Base-by-base conservation (phyloP, 1,140 invertebrate species). In the Pseudomyrmex concolor region DNA sequence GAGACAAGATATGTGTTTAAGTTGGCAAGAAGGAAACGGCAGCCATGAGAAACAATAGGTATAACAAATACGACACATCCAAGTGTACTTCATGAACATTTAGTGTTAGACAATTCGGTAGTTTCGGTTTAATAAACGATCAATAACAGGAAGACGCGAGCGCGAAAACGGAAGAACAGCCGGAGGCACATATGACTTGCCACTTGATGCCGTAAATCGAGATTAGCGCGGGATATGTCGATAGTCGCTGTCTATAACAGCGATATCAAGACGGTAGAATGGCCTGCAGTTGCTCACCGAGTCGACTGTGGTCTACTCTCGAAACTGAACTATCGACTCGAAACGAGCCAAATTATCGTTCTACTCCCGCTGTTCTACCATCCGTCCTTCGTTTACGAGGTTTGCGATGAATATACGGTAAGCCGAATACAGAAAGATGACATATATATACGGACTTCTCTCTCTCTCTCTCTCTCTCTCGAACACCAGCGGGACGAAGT, bases 131-230 rank as follows among this genome's bases (percentile, higher is more conserved):
- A 50, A 70, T 62, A 55, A 43, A 7, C 54, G 63, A 22, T 22
- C 77, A 80, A 86, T 86, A 84, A 84, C 60, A 12, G n/a, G 67
- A 59, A 12, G 50, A 45, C 22, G 17, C 51, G 60, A 9, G 1
- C 59, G 15, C 43, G n/a, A 68, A 12, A 54, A 19, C 64, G 64
- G 62, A 50, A 50, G 74, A 72, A 84, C 19, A 34, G 57, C 76
- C 72, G 57, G n/a, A 43, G 60, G 70, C 76, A 73, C 80, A 60
- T 87, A 89, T 89, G 89, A 91, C 89, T 91, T 90, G 90, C 90
- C 64, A 63, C 62, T 34, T 34, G 78, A 45, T 73, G 74, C 66
- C 88, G 84, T 91, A 91, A 91, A 91, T 91, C 88, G 86, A 89
- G 88, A 91, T 90, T 90, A 91, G 86, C 68, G 59, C 84, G 80